Evolutionary conservation across 2,113 vertebrate species (phyloP).

Genomic region (Furnarius figulus): DNA sequence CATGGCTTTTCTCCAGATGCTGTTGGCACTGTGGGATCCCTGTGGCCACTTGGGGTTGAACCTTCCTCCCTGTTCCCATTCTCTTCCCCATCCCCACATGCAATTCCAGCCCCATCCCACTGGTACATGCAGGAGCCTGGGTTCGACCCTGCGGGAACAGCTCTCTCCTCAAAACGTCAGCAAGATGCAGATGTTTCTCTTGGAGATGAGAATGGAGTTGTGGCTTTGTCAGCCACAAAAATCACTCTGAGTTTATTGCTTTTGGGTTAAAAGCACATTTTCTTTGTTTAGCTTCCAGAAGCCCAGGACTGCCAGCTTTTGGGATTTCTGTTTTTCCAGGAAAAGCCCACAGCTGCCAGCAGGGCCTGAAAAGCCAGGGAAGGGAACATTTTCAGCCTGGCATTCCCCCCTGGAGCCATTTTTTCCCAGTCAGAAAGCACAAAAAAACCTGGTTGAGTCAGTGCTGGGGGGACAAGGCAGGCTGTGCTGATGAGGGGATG

Average conservation of each 20-base stretch:
- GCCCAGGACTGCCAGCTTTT: not conserved
- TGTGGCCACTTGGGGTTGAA: not conserved
- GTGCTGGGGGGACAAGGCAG: not conserved
- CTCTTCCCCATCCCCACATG: not conserved
- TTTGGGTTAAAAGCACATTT: slow-evolving; percentile 14
- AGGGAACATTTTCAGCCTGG: not conserved
- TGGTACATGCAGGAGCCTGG: fast-evolving
- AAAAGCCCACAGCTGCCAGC: not conserved
- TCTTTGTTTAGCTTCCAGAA: not conserved
- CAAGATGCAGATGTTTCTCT: not conserved
- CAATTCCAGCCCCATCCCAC: not conserved
- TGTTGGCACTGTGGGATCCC: not conserved
- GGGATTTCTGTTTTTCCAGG: slow-evolving; percentile 47
- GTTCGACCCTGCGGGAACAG: fast-evolving
- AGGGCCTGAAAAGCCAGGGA: not conserved
- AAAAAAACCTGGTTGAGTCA: not conserved
- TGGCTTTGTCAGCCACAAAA: slow-evolving; percentile 15
- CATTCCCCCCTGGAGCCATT: fast-evolving
- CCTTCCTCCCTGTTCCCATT: not conserved
- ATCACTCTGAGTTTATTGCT: not conserved
- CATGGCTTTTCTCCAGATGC: not conserved
- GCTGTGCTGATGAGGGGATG: fast-evolving
- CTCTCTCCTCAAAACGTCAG: not conserved
- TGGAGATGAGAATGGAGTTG: not conserved
- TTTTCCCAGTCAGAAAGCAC: not conserved